These are phyloP conservation scores for Chrysogorgia sp. DNA, from an alignment of 92 coral and sea anemone genomes.

Conservation along the genomic window DNA sequence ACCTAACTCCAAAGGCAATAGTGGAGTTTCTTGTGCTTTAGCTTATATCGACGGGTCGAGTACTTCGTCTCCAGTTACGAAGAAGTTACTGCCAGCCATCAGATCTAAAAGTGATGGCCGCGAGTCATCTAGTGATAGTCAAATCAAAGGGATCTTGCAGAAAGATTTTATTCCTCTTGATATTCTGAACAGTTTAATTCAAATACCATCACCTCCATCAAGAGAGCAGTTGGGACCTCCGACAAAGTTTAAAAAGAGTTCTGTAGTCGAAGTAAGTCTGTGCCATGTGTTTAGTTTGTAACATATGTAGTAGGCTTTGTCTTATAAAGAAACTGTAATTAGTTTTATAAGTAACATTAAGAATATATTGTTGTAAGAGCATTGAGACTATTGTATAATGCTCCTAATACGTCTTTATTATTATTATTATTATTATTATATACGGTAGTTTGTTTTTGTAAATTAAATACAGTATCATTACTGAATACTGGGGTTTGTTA, in stretches of 20 bases:
- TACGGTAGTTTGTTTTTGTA: too few species aligned
- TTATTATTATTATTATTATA: too few species aligned
- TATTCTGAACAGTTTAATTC: slow-evolving; percentile 90
- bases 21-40: slow-evolving; percentile 82
- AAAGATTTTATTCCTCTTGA: slow-evolving; percentile 94
- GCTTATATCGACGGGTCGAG: slow-evolving; percentile 80
- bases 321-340: too few species aligned
- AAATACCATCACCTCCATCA: slow-evolving; percentile 85
- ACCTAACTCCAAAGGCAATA: slow-evolving; percentile 64
- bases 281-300: background rate
- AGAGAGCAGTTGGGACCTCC: slow-evolving; percentile 92
- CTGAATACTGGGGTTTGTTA: too few species aligned
- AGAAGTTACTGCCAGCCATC: slow-evolving; percentile 56
- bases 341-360: too few species aligned
- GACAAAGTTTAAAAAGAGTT: slow-evolving; percentile 75
- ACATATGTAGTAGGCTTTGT: too few species aligned
- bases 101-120: slow-evolving; percentile 21
- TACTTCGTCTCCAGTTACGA: slow-evolving; percentile 23
- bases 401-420: too few species aligned
- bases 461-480: too few species aligned
- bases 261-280: slow-evolving; percentile 60
- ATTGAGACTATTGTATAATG: too few species aligned
- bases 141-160: slow-evolving; percentile 66
- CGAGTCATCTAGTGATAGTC: slow-evolving; percentile 56
- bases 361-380: too few species aligned